Evolutionary conservation across 2,888 invertebrate genomes (phyloP).

Genomic region (Galerucella nymphaeae): DNA sequence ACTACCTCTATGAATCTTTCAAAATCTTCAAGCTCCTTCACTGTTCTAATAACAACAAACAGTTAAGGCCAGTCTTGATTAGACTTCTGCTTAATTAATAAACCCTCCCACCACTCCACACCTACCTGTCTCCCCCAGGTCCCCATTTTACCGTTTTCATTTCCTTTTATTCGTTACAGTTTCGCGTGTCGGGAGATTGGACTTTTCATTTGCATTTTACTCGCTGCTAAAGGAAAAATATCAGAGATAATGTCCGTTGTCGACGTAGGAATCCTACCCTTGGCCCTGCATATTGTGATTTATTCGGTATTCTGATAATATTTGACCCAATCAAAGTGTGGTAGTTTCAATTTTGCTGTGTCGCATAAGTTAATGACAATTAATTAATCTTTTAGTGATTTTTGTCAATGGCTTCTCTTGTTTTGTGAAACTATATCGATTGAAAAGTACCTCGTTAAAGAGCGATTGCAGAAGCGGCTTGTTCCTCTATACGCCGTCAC

Average conservation of each 20-base stretch:
- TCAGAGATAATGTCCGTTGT: conserved; percentile 43
- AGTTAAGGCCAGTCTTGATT: conserved; percentile 64
- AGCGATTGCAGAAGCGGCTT: conserved; percentile 17
- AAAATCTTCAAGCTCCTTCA: conserved; percentile 31
- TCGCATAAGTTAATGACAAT: no score
- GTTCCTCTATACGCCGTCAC: conserved; percentile 36
- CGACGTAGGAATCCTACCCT: conserved; percentile 8
- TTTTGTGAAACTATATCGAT: not conserved
- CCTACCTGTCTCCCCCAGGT: conserved; percentile 38
- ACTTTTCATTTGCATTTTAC: conserved; percentile 59
- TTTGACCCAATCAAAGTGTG: conserved; percentile 24
- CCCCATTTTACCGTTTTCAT: conserved; percentile 55
- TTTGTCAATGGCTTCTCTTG: not conserved
- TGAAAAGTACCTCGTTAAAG: not conserved
- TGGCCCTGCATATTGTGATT: conserved; percentile 17
- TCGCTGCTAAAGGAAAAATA: conserved; percentile 44
- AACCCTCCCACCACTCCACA: conserved; percentile 58
- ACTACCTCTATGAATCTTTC: no score
- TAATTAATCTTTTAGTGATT: no score
- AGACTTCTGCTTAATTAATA: conserved; percentile 71
- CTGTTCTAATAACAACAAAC: conserved; percentile 42
- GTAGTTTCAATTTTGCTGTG: no score
- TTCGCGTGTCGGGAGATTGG: conserved; percentile 61
- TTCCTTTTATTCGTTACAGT: conserved; percentile 58
- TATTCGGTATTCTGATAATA: conserved; percentile 21